phyloP scores from a whole-genome alignment of 2,797 vertebrate genomes.

The Uromys caudimaculatus region DNA sequence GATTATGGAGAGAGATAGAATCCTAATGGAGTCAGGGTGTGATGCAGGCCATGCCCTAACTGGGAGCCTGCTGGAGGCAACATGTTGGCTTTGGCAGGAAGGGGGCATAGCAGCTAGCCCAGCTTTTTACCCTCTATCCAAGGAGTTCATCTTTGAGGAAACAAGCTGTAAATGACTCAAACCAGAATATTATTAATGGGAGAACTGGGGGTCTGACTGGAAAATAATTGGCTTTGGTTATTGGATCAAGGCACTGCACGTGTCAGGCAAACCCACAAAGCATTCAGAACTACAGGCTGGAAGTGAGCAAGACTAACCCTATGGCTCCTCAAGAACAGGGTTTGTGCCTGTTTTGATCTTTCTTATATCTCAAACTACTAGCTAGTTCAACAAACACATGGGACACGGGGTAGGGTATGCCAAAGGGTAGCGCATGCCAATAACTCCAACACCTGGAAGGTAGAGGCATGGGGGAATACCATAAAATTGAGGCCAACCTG shows the following conservation, averaged over 20 bases:
- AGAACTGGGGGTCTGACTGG: not conserved
- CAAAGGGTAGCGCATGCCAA: no score
- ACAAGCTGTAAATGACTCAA: not conserved
- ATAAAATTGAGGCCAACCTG: not conserved
- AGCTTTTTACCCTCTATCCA: not conserved
- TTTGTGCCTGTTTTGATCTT: not conserved
- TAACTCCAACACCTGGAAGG: not conserved
- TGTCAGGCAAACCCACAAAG: conserved; percentile 6
- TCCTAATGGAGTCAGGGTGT: no score
- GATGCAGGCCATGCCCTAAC: no score
- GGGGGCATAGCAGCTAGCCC: not conserved
- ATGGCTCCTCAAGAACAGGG: not conserved
- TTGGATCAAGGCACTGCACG: not conserved
- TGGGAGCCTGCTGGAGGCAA: not conserved
- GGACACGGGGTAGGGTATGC: not conserved
- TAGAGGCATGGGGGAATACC: not conserved
- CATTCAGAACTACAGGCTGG: not conserved
- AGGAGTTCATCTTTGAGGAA: not conserved
- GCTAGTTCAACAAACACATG: not conserved
- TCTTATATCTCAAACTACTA: not conserved
- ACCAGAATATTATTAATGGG: not conserved
- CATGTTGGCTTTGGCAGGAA: not conserved
- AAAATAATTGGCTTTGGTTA: conserved; percentile 27
- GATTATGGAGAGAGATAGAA: not conserved
- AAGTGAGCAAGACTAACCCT: not conserved